Evolutionary conservation across 2,113 vertebrate genomes (phyloP).

Genomic region (Hippoglossus stenolepis): DNA sequence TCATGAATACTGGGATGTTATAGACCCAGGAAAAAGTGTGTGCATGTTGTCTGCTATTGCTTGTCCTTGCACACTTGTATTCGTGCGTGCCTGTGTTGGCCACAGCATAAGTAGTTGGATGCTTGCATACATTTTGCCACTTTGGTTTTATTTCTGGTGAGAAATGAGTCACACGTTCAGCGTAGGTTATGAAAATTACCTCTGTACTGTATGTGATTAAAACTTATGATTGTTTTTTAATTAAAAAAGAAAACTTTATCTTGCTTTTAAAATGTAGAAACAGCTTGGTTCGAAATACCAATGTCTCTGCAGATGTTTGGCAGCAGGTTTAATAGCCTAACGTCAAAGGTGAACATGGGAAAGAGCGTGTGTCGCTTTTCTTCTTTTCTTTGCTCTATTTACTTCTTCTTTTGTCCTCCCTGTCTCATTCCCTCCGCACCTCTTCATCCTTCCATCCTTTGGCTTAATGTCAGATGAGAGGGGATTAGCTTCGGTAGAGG

Average conservation of each 20-base stretch:
- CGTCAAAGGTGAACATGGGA: constrained; percentile 35
- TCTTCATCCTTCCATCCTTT: constrained; percentile 47
- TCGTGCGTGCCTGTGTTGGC: not conserved
- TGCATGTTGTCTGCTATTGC: not conserved
- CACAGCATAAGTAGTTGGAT: not conserved
- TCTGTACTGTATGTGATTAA: not conserved
- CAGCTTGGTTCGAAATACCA: constrained; percentile 5
- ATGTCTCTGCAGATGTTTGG: not conserved
- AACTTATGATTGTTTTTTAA: not conserved
- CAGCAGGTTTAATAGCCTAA: not conserved
- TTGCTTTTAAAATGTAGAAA: not conserved
- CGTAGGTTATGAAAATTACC: constrained; percentile 6
- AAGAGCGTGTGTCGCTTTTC: constrained; percentile 23
- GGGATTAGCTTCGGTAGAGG: constrained; percentile 42
- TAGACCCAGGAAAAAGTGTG: not conserved
- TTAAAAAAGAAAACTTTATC: not conserved
- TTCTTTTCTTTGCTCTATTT: constrained; percentile 13
- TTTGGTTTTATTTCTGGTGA: constrained; percentile 17
- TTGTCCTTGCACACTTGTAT: not conserved
- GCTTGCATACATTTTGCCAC: constrained; percentile 6
- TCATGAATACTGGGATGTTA: not conserved
- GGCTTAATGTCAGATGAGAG: constrained; percentile 58
- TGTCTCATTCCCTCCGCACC: constrained; percentile 16
- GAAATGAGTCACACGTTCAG: constrained; percentile 25
- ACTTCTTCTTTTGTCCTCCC: not conserved